A percentile compares a stretch with the other conserved stretches of the same genome.
phyloP scores from a whole-genome alignment of 2,888 invertebrate genomes.

The Coremacera marginata region DNA sequence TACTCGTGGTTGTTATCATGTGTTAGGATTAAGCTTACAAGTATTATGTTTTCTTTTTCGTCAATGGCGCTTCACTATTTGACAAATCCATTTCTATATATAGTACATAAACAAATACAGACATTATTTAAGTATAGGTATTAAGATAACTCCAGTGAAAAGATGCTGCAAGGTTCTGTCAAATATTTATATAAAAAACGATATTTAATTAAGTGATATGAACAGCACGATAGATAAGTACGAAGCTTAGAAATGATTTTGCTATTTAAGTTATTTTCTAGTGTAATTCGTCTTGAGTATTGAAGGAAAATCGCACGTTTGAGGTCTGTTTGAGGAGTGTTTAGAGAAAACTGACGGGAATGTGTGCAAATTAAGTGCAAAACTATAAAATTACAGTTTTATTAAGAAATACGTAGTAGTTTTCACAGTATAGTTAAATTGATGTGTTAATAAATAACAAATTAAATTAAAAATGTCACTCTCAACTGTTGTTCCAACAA shows the following conservation, averaged over 20 bases:
- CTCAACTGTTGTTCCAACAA: constrained; percentile 13
- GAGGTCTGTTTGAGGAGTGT: neutral
- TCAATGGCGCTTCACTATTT: too few relatives aligned
- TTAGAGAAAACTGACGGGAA: neutral
- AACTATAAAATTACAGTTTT: neutral
- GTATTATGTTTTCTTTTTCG: too few relatives aligned
- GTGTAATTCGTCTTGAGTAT: neutral
- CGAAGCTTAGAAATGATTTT: neutral
- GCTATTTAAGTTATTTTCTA: constrained; percentile 21
- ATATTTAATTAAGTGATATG: constrained; percentile 10
- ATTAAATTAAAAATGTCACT: constrained; percentile 7
- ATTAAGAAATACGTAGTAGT: too few relatives aligned
- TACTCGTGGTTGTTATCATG: too few relatives aligned
- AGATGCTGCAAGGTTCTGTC: too few relatives aligned
- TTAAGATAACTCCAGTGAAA: neutral
- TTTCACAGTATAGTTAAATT: too few relatives aligned
- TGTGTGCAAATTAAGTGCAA: neutral
- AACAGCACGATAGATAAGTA: neutral
- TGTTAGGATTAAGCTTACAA: too few relatives aligned
- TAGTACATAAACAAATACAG: too few relatives aligned
- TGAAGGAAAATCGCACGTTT: neutral
- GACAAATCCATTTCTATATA: too few relatives aligned
- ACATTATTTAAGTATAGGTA: neutral
- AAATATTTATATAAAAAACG: neutral
- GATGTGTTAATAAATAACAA: neutral